Evolutionary conservation across 2,797 vertebrate species (phyloP).

Genomic region (Neosilurus mollespiculum): DNA sequence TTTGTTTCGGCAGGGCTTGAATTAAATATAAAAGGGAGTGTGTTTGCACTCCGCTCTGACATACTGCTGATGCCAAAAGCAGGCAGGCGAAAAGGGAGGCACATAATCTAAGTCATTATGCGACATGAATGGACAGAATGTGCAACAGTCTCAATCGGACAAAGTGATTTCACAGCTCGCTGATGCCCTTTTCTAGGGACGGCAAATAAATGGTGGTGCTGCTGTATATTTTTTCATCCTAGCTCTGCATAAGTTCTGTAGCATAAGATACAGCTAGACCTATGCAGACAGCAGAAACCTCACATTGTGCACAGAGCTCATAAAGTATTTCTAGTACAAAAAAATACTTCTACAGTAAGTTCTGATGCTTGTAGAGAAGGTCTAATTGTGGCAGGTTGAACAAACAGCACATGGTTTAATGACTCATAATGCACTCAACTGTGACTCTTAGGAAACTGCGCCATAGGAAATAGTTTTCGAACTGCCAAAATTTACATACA

Average conservation of each 20-base stretch:
- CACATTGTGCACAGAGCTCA: constrained; percentile 58
- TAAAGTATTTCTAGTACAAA: constrained; percentile 63
- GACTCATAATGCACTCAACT: neutral
- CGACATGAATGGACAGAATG: constrained; percentile 81
- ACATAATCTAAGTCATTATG: constrained; percentile 81
- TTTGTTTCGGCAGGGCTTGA: constrained; percentile 69
- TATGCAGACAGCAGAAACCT: constrained; percentile 62
- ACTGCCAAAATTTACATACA: neutral
- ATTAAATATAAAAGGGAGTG: constrained; percentile 73
- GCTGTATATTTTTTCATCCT: constrained; percentile 62
- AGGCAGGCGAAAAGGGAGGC: constrained; percentile 68
- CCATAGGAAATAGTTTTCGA: neutral
- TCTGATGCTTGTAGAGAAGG: neutral
- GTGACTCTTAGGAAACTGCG: neutral
- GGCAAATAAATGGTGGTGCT: constrained; percentile 78
- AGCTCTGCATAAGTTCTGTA: constrained; percentile 64
- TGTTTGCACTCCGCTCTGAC: constrained; percentile 69
- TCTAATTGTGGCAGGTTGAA: neutral
- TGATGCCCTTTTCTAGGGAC: constrained; percentile 80
- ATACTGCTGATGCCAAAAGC: constrained; percentile 67
- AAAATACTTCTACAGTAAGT: constrained; percentile 29
- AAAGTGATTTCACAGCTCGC: constrained; percentile 84
- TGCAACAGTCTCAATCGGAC: constrained; percentile 81
- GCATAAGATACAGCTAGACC: constrained; percentile 65
- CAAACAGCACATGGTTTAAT: neutral